Evolutionary conservation across 2,797 vertebrate species (phyloP).

Genomic region (Chloroceryle inda): DNA sequence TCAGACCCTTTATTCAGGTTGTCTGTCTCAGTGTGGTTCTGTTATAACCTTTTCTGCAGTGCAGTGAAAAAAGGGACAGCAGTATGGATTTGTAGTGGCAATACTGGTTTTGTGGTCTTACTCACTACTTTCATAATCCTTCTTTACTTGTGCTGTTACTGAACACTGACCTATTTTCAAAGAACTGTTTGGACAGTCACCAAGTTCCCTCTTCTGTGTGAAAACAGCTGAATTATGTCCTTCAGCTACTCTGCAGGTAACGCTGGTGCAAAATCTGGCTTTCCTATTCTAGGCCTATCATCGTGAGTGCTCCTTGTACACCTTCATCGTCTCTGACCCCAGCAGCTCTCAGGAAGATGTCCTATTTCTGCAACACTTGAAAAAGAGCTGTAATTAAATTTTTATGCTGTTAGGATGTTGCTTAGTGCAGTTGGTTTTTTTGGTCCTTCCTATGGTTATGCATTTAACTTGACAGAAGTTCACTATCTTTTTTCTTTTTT

Average conservation of each 20-base stretch:
- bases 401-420: constrained; percentile 12
- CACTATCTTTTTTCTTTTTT: background rate
- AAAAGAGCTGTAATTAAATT: constrained; percentile 25
- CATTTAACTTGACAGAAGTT: constrained; percentile 10
- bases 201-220: background rate
- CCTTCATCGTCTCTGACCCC: background rate
- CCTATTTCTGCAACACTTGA: constrained; percentile 1
- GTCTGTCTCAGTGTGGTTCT: background rate
- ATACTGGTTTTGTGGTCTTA: background rate
- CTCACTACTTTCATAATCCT: background rate
- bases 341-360: background rate
- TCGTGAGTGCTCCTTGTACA: background rate
- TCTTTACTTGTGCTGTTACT: background rate
- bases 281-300: background rate
- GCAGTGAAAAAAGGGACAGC: background rate
- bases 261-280: background rate
- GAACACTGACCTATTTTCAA: background rate
- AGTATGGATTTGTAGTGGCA: background rate
- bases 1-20: background rate
- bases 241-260: background rate
- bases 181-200: background rate
- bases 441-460: background rate
- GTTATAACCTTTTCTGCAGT: background rate
- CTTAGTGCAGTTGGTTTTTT: constrained; percentile 24
- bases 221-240: background rate